phyloP scores from a whole-genome alignment of 1,140 invertebrate genomes.

The Lordiphosa stackelbergi region DNA sequence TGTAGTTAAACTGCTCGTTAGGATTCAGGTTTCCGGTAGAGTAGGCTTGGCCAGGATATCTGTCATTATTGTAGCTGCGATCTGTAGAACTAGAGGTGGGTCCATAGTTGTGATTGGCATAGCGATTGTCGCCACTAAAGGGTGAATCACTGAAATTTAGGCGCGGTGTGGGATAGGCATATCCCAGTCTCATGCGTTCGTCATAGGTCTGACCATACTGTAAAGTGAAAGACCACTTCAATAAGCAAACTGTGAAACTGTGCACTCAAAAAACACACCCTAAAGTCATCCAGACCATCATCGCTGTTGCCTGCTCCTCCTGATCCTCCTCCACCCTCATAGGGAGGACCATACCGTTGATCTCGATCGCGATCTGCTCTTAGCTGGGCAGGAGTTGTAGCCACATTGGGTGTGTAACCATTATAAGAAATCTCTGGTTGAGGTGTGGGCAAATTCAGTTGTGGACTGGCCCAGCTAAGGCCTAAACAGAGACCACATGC shows the following conservation, averaged over 20 bases:
- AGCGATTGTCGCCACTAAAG: slow-evolving; percentile 58
- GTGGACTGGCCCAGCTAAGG: slow-evolving; percentile 60
- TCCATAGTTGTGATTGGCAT: slow-evolving; percentile 61
- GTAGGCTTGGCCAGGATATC: slow-evolving; percentile 19
- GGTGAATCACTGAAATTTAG: slow-evolving; percentile 66
- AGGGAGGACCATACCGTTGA: slow-evolving; percentile 72
- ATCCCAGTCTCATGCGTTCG: slow-evolving; percentile 68
- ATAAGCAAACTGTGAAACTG: background rate
- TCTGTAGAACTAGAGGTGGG: slow-evolving; percentile 43
- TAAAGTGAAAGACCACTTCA: slow-evolving; percentile 20
- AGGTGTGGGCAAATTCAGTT: slow-evolving; percentile 79
- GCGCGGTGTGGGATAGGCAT: slow-evolving; percentile 49
- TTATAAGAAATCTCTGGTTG: slow-evolving; percentile 64
- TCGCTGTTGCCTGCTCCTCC: slow-evolving; percentile 29
- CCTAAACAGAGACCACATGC: slow-evolving; percentile 18
- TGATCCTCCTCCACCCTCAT: slow-evolving; percentile 38
- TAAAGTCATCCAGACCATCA: slow-evolving; percentile 67
- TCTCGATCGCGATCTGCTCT: slow-evolving; percentile 64
- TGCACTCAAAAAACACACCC: slow-evolving; percentile 43
- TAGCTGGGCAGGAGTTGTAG: slow-evolving; percentile 59
- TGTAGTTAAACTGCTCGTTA: slow-evolving; percentile 54
- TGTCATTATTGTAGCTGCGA: slow-evolving; percentile 44
- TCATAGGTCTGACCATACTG: slow-evolving; percentile 72
- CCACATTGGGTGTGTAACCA: slow-evolving; percentile 63
- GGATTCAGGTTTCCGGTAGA: slow-evolving; percentile 27